Evolutionary conservation across 2,888 invertebrate genomes (phyloP), one percentile per base, ranked within the genome.

Genomic region (Cryptus armator): DNA sequence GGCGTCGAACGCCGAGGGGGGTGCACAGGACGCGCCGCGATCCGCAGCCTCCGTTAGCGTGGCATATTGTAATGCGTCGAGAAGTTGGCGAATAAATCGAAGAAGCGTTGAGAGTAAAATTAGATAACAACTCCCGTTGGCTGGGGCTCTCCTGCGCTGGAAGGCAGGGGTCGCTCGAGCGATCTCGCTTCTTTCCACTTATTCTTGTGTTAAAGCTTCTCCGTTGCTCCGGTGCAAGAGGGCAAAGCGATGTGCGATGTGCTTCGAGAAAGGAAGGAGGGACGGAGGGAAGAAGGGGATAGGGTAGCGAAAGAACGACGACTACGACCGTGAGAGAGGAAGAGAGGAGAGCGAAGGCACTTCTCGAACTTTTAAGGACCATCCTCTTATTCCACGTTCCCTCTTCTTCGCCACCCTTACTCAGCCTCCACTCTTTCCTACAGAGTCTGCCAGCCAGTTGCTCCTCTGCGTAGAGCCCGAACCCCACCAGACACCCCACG

Each of bases 51-150:
- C 90, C 90, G 91, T 91, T 90, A 91, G 91, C 89, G 91, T 68
- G 84, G 93, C 93, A 93, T 93, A 93, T 93, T 93, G 93, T 93
- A 93, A 93, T 93, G 93, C 92, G 92, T 90, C 92, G 91, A 92
- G 91, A 93, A 93, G 93, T 93, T 93, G 91, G 93, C 91, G 93
- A 93, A 93, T 93, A 93, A 93, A 93, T 93, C 93, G 93, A 93
- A 93, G 92, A 93, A 93, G 93, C 93, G 93, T 93, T 93, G 93
- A 93, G 93, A 93, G 93, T 93, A 93, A 93, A 93, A 93, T 93
- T 93, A 93, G 93, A 93, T 93, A 93, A 93, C 93, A 93, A 93
- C 93, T 93, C 92, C 90, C 89, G 88, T 87, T 91, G 89, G 90
- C 90, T 90, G 82, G 66, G 37, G 56, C 83, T 62, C 46, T 64